Evolutionary conservation across 2,113 vertebrate genomes (phyloP).

Genomic region (Psephotus haematonotus): DNA sequence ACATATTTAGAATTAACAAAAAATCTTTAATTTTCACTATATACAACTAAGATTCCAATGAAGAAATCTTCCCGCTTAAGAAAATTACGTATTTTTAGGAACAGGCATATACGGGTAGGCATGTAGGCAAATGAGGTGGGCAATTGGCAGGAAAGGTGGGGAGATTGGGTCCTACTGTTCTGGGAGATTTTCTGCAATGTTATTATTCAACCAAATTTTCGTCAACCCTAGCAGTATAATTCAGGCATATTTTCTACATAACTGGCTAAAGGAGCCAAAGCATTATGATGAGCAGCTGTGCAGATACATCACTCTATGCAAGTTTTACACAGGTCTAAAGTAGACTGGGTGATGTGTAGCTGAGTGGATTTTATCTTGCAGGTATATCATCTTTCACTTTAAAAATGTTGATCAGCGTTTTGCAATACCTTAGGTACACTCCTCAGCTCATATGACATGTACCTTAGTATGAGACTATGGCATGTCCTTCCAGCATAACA

Average conservation of each 20-base stretch:
- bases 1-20: background rate
- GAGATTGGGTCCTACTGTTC: background rate
- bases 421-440: background rate
- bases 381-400: background rate
- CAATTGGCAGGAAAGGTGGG: background rate
- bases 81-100: background rate
- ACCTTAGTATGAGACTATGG: background rate
- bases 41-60: background rate
- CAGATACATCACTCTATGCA: background rate
- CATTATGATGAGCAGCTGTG: background rate
- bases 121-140: background rate
- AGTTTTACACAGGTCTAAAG: background rate
- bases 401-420: background rate
- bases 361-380: background rate
- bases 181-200: background rate
- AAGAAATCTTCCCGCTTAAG: background rate
- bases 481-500: background rate
- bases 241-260: background rate
- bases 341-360: background rate
- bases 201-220: background rate
- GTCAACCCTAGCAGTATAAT: background rate
- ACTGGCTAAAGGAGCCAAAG: background rate
- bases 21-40: background rate
- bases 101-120: background rate
- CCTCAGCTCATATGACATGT: background rate